These are phyloP conservation scores for Bombus huntii DNA, from an alignment of 1,140 invertebrate genomes.

Conservation along the genomic window DNA sequence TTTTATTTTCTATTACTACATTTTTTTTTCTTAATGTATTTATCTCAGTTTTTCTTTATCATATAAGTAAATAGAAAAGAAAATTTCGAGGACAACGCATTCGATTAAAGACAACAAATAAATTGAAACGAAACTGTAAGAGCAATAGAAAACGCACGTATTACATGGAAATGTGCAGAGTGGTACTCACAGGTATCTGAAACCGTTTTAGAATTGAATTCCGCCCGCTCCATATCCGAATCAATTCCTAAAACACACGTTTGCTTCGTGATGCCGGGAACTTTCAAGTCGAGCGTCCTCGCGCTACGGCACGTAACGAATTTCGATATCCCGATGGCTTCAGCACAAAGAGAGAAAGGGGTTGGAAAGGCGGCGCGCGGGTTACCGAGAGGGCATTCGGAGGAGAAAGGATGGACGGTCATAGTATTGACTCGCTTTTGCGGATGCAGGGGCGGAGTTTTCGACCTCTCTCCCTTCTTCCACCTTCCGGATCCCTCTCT, in stretches of 20 bases:
- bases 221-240: neutral
- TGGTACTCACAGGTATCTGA: neutral
- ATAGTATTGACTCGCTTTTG: constrained; percentile 80
- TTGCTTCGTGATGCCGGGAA: constrained; percentile 42
- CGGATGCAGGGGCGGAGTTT: constrained; percentile 81
- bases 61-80: neutral
- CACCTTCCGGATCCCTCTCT: neutral
- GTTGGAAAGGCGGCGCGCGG: constrained; percentile 55
- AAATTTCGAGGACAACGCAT: neutral
- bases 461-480: constrained; percentile 65
- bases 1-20: neutral
- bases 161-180: neutral
- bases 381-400: constrained; percentile 45
- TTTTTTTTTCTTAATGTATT: neutral
- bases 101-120: neutral
- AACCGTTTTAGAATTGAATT: constrained; percentile 18
- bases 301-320: constrained; percentile 66
- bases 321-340: constrained; percentile 61
- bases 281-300: constrained; percentile 37
- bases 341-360: constrained; percentile 34
- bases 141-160: neutral
- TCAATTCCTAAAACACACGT: constrained; percentile 35
- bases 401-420: constrained; percentile 64
- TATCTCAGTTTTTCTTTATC: neutral
- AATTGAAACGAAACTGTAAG: no score